Evolutionary conservation across 30 jellyfish, hydroid and myxozoan genomes (phyloP).

Genomic region (Chrysaora quinquecirrha): DNA sequence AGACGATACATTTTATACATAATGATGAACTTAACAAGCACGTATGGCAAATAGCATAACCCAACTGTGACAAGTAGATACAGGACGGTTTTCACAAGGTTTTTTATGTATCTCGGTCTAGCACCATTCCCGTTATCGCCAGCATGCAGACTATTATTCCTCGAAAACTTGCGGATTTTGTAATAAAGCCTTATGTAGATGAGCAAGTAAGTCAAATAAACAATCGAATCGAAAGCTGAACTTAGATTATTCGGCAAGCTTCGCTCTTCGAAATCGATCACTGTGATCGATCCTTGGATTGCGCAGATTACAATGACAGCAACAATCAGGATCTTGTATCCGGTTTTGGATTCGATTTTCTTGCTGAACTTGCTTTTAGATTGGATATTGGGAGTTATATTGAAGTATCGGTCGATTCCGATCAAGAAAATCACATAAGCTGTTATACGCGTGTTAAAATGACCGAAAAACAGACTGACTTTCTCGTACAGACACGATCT

Average conservation of each 20-base stretch:
- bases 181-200: slow-evolving; percentile 26
- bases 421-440: slow-evolving; percentile 39
- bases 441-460: slow-evolving; percentile 49
- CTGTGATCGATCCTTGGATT: slow-evolving; percentile 22
- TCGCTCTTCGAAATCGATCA: slow-evolving; percentile 27
- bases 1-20: slow-evolving; percentile 7
- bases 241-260: slow-evolving; percentile 33
- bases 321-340: slow-evolving; percentile 5
- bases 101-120: slow-evolving; percentile 31
- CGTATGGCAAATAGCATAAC: slow-evolving; percentile 37
- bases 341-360: slow-evolving; percentile 18
- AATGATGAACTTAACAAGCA: slow-evolving; percentile 10
- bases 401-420: slow-evolving; percentile 49
- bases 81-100: slow-evolving; percentile 26
- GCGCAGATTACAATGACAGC: slow-evolving; percentile 12
- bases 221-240: slow-evolving; percentile 12
- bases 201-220: slow-evolving; percentile 23
- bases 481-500: slow-evolving; percentile 29
- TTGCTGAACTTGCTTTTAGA: slow-evolving; percentile 16
- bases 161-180: slow-evolving; percentile 28
- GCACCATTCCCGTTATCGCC: neutral
- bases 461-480: slow-evolving; percentile 24
- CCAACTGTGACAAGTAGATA: slow-evolving; percentile 45
- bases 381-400: slow-evolving; percentile 29
- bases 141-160: slow-evolving; percentile 21